These are phyloP conservation scores for Cylindroiulus punctatus DNA, from an alignment of 2,888 invertebrate genomes.

Conservation along the genomic window DNA sequence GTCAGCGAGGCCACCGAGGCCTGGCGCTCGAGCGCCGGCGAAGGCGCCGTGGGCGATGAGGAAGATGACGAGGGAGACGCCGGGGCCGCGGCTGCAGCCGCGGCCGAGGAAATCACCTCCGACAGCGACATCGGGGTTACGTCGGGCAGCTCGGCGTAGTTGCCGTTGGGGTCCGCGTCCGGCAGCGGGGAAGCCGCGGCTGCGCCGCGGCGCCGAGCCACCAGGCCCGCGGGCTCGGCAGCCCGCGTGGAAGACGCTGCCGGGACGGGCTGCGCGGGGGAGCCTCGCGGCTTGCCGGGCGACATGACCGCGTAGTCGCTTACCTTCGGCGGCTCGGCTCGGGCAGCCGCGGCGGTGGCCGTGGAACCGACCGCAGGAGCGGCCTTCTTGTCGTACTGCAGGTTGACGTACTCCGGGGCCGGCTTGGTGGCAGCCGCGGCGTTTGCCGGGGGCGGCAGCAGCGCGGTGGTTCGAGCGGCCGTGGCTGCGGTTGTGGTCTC, in stretches of 20 bases:
- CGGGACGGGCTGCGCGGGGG: background rate
- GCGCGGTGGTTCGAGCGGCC: background rate
- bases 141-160: background rate
- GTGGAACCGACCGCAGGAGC: background rate
- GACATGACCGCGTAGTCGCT: slow-evolving; percentile 47
- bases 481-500: no score
- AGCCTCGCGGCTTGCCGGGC: background rate
- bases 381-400: slow-evolving; percentile 10
- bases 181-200: background rate
- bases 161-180: slow-evolving; percentile 4
- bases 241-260: background rate
- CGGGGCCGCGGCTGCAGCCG: background rate
- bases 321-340: background rate
- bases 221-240: background rate
- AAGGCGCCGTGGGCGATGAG: background rate
- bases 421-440: background rate
- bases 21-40: background rate
- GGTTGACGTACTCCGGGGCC: slow-evolving; percentile 52
- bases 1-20: no score
- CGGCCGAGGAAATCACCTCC: background rate
- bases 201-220: background rate
- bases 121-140: background rate
- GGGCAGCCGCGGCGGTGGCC: background rate
- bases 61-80: background rate
- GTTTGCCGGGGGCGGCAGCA: background rate